Conservation (phyloP, 2,888 invertebrate genomes). For the Tiphia femorata region DNA sequence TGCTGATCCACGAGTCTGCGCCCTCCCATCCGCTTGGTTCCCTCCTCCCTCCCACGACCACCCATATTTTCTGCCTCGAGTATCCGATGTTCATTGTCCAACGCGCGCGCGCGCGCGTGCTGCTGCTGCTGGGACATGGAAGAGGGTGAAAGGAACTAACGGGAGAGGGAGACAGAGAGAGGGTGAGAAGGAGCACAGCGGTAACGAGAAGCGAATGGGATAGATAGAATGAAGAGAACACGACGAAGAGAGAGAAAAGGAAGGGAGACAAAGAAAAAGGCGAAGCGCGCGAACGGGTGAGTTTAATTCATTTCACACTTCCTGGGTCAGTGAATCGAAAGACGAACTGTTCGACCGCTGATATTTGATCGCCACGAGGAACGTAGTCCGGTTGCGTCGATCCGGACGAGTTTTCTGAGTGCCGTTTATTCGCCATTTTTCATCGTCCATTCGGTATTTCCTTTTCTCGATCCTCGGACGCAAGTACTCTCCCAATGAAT, state of each 20-base stretch:
- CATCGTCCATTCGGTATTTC: not conserved
- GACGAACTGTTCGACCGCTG: slow-evolving; percentile 5
- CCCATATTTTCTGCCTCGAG: slow-evolving; percentile 49
- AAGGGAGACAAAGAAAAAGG: not conserved
- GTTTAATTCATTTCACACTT: slow-evolving; percentile 59
- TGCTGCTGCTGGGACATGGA: slow-evolving; percentile 8
- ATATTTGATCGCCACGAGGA: not conserved
- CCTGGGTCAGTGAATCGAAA: slow-evolving; percentile 31
- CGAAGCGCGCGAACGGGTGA: slow-evolving; percentile 23
- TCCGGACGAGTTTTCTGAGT: slow-evolving; percentile 17
- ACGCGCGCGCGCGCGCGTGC: slow-evolving; percentile 3
- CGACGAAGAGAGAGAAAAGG: not conserved
- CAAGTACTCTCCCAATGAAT: no score
- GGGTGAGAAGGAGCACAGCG: slow-evolving; percentile 6
- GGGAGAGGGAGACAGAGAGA: slow-evolving; percentile 6
- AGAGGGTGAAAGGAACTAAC: slow-evolving; percentile 12
- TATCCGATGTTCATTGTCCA: slow-evolving; percentile 47
- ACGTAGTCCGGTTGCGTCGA: not conserved
- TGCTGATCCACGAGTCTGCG: slow-evolving; percentile 43
- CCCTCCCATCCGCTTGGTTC: slow-evolving; percentile 12
- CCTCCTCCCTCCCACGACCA: slow-evolving; percentile 14
- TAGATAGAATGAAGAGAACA: not conserved
- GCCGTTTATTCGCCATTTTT: slow-evolving; percentile 8
- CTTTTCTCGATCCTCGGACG: not conserved
- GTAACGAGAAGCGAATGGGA: slow-evolving; percentile 3